phyloP scores from a whole-genome alignment of 2,888 invertebrate genomes.

The Drosophila conformis region DNA sequence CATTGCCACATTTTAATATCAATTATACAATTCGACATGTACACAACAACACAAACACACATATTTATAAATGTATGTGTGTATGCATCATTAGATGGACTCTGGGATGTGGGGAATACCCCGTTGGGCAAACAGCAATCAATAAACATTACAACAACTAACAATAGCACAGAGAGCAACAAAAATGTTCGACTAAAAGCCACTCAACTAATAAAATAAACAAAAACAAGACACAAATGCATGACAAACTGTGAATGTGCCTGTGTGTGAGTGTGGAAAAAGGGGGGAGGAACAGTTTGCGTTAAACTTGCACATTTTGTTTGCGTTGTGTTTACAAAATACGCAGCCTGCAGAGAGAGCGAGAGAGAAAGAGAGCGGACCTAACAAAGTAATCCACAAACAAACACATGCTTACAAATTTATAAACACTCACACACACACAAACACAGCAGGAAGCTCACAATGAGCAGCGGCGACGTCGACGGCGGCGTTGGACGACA shows the following conservation, averaged over 20 bases:
- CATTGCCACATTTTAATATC: constrained; percentile 28
- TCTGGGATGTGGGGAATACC: constrained; percentile 31
- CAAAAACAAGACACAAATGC: constrained; percentile 57
- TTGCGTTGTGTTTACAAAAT: constrained; percentile 41
- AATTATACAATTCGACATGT: constrained; percentile 39
- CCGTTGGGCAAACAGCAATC: constrained; percentile 52
- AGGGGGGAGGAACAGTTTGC: neutral
- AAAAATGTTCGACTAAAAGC: constrained; percentile 59
- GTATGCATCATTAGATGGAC: neutral
- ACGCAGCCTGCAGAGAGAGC: constrained; percentile 10
- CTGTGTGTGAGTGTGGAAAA: neutral
- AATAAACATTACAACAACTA: constrained; percentile 60
- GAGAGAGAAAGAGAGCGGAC: constrained; percentile 15
- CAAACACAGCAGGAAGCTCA: constrained; percentile 50
- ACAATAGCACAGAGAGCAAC: constrained; percentile 36
- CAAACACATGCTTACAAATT: constrained; percentile 16
- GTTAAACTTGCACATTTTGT: constrained; percentile 23
- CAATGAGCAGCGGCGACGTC: constrained; percentile 36
- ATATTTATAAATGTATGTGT: neutral
- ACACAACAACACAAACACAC: neutral
- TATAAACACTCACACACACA: constrained; percentile 6
- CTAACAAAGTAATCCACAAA: constrained; percentile 64
- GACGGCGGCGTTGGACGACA: constrained; percentile 42
- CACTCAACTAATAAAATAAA: constrained; percentile 73
- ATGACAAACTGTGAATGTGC: constrained; percentile 28